phyloP scores from a whole-genome alignment of 2,797 vertebrate species.

The Neosilurus mollespiculum region DNA sequence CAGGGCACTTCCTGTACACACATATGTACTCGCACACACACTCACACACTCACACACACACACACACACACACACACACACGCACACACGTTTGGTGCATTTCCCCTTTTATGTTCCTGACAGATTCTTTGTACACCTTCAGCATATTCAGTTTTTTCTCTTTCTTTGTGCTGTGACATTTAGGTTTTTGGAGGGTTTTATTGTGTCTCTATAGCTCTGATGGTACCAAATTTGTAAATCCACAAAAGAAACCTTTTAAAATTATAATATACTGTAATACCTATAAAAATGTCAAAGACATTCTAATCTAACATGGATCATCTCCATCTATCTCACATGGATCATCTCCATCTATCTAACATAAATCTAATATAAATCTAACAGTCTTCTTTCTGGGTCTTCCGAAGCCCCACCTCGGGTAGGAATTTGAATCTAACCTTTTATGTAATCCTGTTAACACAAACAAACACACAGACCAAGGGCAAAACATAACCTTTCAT shows the following conservation, averaged over 20 bases:
- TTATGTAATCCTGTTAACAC: too few species aligned
- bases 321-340: too few species aligned
- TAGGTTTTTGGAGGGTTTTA: not conserved
- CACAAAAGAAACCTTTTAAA: not conserved
- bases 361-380: too few species aligned
- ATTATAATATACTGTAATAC: not conserved
- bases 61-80: not conserved
- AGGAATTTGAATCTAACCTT: too few species aligned
- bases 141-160: not conserved
- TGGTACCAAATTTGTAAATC: not conserved
- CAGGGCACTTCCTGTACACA: not conserved
- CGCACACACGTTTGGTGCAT: not conserved
- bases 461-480: too few species aligned
- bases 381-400: too few species aligned
- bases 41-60: not conserved
- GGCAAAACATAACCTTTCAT: too few species aligned
- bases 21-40: conserved; percentile 4
- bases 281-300: not conserved
- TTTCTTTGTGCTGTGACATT: not conserved
- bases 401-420: too few species aligned
- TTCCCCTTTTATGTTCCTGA: not conserved
- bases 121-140: not conserved
- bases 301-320: too few species aligned
- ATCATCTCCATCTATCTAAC: too few species aligned
- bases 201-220: not conserved